Percentiles rank a stretch among this genome's conserved stretches.
Evolutionary conservation across 35 echinoderm and acorn worm genomes (phyloP).

Genomic region (Heliocidaris tuberculata): DNA sequence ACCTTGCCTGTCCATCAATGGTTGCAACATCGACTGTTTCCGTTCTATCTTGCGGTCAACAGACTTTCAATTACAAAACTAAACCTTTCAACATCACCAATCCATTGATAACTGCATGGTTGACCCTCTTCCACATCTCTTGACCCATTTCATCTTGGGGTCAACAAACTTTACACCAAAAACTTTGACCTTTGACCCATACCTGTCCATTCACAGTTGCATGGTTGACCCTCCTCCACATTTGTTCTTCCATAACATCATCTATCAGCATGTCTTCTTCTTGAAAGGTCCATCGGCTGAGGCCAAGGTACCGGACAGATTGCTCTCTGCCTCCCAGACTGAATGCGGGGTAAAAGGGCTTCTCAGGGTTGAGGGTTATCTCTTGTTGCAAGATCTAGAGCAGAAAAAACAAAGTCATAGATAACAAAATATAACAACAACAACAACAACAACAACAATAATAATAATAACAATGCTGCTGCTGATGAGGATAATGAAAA

Average conservation of each 20-base stretch:
- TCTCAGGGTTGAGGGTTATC: constrained; percentile 56
- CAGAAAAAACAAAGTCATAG: neutral
- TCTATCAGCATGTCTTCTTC: constrained; percentile 96
- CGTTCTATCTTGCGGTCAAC: no score
- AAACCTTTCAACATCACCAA: no score
- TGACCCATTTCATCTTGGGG: neutral
- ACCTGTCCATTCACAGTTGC: constrained; percentile 89
- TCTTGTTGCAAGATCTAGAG: constrained; percentile 63
- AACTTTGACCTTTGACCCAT: constrained; percentile 1
- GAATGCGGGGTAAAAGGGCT: constrained; percentile 75
- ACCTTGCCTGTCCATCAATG: no score
- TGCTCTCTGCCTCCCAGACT: constrained; percentile 69
- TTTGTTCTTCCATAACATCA: constrained; percentile 73
- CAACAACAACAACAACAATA: no score
- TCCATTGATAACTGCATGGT: no score
- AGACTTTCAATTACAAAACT: no score
- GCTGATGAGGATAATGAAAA: no score
- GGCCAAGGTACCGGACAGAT: constrained; percentile 63
- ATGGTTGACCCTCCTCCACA: constrained; percentile 91
- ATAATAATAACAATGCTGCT: no score
- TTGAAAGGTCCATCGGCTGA: constrained; percentile 72
- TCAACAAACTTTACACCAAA: neutral
- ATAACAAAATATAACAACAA: neutral
- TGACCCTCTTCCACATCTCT: neutral
- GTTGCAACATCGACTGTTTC: no score